Evolutionary conservation across 2,888 invertebrate genomes (phyloP).

Genomic region (Synanthedon myopaeformis): DNA sequence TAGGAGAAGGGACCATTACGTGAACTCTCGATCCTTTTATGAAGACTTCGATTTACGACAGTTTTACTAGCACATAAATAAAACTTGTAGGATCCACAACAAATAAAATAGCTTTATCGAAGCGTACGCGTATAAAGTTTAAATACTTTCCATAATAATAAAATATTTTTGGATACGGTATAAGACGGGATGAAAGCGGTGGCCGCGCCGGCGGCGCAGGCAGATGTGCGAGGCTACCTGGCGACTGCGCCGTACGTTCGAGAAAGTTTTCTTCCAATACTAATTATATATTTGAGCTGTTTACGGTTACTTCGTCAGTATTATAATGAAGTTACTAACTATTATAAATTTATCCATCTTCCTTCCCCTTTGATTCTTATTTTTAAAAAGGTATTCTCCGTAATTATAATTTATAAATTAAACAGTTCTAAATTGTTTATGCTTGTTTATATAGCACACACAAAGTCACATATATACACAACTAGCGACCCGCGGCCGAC

Average conservation of each 20-base stretch:
- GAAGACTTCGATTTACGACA: constrained; percentile 60
- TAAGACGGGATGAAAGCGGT: constrained; percentile 61
- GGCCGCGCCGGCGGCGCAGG: constrained; percentile 34
- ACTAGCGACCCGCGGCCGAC: too few relatives aligned
- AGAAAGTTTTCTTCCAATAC: constrained; percentile 33
- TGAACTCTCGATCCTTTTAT: constrained; percentile 47
- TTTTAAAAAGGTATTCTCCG: too few relatives aligned
- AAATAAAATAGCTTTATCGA: constrained; percentile 61
- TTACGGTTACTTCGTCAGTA: constrained; percentile 32
- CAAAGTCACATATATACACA: too few relatives aligned
- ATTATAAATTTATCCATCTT: constrained; percentile 2
- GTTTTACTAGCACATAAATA: constrained; percentile 62
- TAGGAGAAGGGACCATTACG: constrained; percentile 30
- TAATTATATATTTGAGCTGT: constrained; percentile 12
- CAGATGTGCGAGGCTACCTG: constrained; percentile 57
- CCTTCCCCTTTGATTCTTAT: constrained; percentile 4
- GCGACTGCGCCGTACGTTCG: constrained; percentile 20
- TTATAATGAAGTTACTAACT: too few relatives aligned
- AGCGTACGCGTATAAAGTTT: constrained; percentile 44
- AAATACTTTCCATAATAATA: constrained; percentile 61
- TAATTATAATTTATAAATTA: too few relatives aligned
- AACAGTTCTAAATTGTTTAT: too few relatives aligned
- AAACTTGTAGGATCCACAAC: constrained; percentile 43
- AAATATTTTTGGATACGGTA: constrained; percentile 63
- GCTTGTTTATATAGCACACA: too few relatives aligned